Evolutionary conservation across 2,113 vertebrate species (phyloP).

Genomic region (Siniperca chuatsi): DNA sequence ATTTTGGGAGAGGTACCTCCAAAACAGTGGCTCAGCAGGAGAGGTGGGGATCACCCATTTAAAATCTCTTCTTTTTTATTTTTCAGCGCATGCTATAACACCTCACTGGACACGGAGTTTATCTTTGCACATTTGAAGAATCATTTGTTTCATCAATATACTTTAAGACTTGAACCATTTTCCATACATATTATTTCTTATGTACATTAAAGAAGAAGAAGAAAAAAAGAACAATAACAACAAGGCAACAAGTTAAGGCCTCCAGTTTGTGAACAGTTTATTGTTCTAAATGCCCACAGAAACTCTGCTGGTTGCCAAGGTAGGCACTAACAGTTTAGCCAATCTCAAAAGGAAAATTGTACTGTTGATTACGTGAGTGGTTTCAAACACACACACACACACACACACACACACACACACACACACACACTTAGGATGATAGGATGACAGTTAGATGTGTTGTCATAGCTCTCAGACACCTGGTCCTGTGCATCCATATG

Average conservation of each 20-base stretch:
- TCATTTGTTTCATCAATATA: background rate
- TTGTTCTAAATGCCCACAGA: conserved; percentile 25
- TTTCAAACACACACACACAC: background rate
- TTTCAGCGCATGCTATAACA: background rate
- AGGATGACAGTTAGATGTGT: conserved; percentile 56
- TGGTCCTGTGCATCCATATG: conserved; percentile 61
- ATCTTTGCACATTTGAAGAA: background rate
- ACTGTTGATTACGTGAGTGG: conserved; percentile 10
- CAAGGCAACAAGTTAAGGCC: background rate
- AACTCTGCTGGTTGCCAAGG: conserved; percentile 36
- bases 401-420: conserved; percentile 13
- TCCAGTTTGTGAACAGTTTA: conserved; percentile 19
- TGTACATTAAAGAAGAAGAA: background rate
- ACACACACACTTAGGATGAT: conserved; percentile 29
- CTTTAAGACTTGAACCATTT: background rate
- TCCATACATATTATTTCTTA: background rate
- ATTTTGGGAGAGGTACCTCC: background rate
- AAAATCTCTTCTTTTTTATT: background rate
- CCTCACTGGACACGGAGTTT: background rate
- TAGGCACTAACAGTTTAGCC: conserved; percentile 19
- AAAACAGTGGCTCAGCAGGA: conserved; percentile 7
- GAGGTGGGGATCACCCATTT: background rate
- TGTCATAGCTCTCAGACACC: conserved; percentile 57
- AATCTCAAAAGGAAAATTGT: conserved; percentile 29
- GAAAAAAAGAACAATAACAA: background rate